These are phyloP conservation scores for Tapirus terrestris DNA, from an alignment of 2,113 vertebrate genomes.

Conservation along the genomic window DNA sequence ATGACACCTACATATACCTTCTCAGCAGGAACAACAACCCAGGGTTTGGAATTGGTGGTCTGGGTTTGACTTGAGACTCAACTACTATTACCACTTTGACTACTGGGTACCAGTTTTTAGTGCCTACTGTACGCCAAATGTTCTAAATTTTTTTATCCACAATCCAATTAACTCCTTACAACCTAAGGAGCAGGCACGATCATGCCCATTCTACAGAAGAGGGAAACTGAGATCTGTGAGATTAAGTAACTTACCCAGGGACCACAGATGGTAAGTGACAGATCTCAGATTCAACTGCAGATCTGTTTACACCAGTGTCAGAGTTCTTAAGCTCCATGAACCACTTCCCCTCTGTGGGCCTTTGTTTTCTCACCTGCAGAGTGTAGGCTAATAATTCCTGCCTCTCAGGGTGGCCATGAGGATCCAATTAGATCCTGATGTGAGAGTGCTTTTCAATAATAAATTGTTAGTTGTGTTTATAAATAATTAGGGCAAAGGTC, in stretches of 20 bases:
- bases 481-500: neutral
- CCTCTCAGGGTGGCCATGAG: neutral
- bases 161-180: neutral
- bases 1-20: neutral
- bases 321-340: neutral
- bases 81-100: neutral
- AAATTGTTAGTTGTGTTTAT: neutral
- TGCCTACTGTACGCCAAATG: neutral
- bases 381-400: neutral
- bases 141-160: neutral
- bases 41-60: neutral
- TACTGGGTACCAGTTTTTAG: neutral
- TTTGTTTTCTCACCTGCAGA: too few species aligned
- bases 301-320: neutral
- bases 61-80: neutral
- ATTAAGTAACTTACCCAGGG: neutral
- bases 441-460: neutral
- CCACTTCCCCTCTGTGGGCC: neutral
- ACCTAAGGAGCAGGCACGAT: neutral
- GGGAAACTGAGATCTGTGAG: neutral
- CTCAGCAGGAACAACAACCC: neutral
- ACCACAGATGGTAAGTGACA: neutral
- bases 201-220: neutral
- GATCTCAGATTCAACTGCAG: neutral
- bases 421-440: neutral